Evolutionary conservation across 1,140 invertebrate genomes (phyloP), one percentile per base, ranked within the genome.

Genomic region (Amyelois transitella): DNA sequence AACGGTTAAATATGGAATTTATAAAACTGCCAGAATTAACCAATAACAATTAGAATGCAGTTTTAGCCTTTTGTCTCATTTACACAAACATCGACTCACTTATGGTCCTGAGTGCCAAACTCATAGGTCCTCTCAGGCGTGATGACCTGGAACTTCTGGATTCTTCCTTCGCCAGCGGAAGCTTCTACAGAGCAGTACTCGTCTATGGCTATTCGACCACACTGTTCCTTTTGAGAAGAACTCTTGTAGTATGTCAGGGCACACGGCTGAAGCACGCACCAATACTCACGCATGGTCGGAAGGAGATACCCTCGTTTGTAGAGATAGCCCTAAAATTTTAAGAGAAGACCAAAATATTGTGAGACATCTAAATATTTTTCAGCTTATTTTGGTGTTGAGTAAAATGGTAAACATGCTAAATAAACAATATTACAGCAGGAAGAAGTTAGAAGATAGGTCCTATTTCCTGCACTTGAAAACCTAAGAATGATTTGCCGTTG

Each of bases 241-340:
- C 91, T 91, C 79, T 94, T 94, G 78, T 92, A 96, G 75, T 94
- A 96, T 0, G 89, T 90, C n/a, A 96, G 85, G 61, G 93, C 91
- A 18, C 91, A 92, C 3, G 94, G 94, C 54, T 92, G 91, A 4
- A 96, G 81, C 1, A 95, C 93, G 77, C 95, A 95, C 93, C 94
- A 95, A 72, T 94, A 93, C 58, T 94, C 94, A n/a, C 92, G 89
- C 86, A 94, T 92, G 0, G 92, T 93, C 7, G 93, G 94, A 50
- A 96, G 79, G 5, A 94, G 88, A 65, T 93, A 94, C 1, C 94
- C 94, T 64, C 91, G 91, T 76, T 95, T 95, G 64, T 91, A 90
- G 28, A 95, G 85, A 69, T 91, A 91, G 14, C 94, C 94, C 92
- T 92, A 63, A 48, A 48, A 48, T 48, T 21, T 1, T 4, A 14